A percentile compares a stretch with the other conserved stretches of the same genome.
phyloP scores from a whole-genome alignment of 2,113 vertebrate species.

The Chrysochloris asiatica region DNA sequence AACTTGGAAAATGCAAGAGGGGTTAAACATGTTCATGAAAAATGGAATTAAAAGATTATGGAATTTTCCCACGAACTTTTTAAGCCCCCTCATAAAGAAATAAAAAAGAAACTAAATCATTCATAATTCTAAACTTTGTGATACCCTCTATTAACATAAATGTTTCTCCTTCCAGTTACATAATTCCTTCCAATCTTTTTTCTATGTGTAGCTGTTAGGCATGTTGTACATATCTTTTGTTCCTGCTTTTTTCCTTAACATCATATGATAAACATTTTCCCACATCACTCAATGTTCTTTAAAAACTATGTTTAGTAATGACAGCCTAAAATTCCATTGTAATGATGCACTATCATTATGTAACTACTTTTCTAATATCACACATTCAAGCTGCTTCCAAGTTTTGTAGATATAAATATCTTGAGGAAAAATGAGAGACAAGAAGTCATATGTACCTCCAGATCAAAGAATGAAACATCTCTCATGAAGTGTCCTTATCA shows the following conservation, averaged over 20 bases:
- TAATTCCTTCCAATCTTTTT: not conserved
- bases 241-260: not conserved
- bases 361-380: not conserved
- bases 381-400: not conserved
- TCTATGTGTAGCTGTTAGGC: not conserved
- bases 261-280: not conserved
- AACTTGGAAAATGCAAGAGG: constrained; percentile 12
- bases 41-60: too few relatives aligned
- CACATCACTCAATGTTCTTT: not conserved
- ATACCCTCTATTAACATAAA: not conserved
- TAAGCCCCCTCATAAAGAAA: not conserved
- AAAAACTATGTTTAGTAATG: constrained; percentile 22
- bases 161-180: not conserved
- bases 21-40: too few relatives aligned
- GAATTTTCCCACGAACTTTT: too few relatives aligned
- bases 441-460: not conserved
- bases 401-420: constrained; percentile 36
- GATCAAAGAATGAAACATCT: not conserved
- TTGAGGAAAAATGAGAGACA: not conserved
- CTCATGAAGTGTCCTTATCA: not conserved
- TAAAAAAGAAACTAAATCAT: not conserved
- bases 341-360: not conserved
- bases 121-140: not conserved
- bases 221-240: not conserved
- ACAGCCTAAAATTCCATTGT: not conserved